A percentile compares a stretch with the other conserved stretches of the same genome.
Conservation (phyloP, 2,888 invertebrate genomes). For the Tetropium fuscum region DNA sequence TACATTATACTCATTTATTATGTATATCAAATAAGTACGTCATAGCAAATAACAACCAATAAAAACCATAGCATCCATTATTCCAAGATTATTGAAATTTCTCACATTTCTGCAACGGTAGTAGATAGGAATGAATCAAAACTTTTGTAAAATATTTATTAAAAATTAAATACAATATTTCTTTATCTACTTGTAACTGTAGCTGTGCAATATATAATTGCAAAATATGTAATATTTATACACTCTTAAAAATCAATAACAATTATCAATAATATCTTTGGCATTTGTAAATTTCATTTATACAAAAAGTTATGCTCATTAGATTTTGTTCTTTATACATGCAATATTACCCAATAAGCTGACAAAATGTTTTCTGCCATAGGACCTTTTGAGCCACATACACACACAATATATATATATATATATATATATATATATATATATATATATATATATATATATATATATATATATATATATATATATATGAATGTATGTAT, state of each 20-base stretch:
- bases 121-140: too few relatives aligned
- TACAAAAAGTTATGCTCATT: constrained; percentile 36
- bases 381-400: constrained; percentile 10
- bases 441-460: too few relatives aligned
- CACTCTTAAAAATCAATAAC: constrained; percentile 26
- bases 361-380: constrained; percentile 24
- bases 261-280: constrained; percentile 54
- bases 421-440: too few relatives aligned
- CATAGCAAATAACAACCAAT: too few relatives aligned
- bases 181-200: constrained; percentile 29
- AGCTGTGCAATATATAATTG: constrained; percentile 32
- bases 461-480: too few relatives aligned
- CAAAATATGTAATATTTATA: constrained; percentile 24
- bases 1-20: too few relatives aligned
- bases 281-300: constrained; percentile 52
- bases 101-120: too few relatives aligned
- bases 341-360: constrained; percentile 45
- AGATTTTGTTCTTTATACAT: constrained; percentile 23
- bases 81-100: too few relatives aligned
- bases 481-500: too few relatives aligned
- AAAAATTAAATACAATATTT: constrained; percentile 49
- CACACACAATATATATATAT: too few relatives aligned
- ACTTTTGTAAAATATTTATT: constrained; percentile 56
- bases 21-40: too few relatives aligned
- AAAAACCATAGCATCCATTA: too few relatives aligned